These are phyloP conservation scores for Manacus vitellinus DNA, from an alignment of 2,113 vertebrate species.

Conservation along the genomic window DNA sequence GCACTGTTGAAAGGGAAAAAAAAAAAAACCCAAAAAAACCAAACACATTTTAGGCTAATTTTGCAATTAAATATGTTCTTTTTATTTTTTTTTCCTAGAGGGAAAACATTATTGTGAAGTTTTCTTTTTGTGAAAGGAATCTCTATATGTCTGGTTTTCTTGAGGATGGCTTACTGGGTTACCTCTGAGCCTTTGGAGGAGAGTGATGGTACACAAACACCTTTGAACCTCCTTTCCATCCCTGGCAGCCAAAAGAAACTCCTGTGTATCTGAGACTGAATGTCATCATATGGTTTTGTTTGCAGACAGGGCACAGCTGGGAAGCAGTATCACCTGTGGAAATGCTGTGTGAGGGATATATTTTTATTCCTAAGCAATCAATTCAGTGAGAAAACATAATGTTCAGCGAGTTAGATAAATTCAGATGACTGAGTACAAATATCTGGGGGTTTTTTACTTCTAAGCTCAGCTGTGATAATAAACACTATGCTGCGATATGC, in stretches of 20 bases:
- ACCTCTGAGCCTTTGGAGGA: background rate
- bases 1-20: background rate
- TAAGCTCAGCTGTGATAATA: background rate
- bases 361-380: background rate
- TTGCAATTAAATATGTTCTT: background rate
- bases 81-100: background rate
- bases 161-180: background rate
- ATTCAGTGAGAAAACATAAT: constrained; percentile 44
- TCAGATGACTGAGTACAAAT: background rate
- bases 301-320: constrained; percentile 67
- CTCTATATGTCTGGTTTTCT: accelerated
- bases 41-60: background rate
- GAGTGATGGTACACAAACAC: accelerated
- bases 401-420: background rate
- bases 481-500: background rate
- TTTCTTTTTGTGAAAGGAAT: background rate
- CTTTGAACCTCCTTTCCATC: background rate
- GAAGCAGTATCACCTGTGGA: constrained; percentile 53
- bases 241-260: background rate
- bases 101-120: background rate
- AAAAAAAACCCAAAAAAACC: background rate
- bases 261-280: background rate
- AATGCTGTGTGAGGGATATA: background rate
- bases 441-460: background rate
- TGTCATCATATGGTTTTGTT: constrained; percentile 43